phyloP scores from a whole-genome alignment of 2,888 invertebrate species.

The Nomada goodeniana region DNA sequence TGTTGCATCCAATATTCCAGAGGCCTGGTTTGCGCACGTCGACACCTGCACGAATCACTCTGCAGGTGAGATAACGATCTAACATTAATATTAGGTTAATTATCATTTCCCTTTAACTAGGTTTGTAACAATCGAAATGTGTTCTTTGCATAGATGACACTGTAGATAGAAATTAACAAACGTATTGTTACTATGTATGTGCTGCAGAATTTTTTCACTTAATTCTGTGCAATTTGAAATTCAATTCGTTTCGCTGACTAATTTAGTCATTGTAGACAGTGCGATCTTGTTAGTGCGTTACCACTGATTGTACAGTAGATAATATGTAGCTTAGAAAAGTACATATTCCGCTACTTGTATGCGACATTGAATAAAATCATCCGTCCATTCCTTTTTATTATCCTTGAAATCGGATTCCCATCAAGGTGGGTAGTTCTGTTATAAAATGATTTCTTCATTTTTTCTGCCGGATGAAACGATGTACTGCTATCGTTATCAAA shows the following conservation, averaged over 20 bases:
- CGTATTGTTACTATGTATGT: constrained; percentile 34
- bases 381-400: constrained; percentile 48
- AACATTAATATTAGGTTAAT: constrained; percentile 42
- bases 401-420: constrained; percentile 29
- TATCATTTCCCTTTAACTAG: background rate
- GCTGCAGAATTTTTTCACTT: constrained; percentile 22
- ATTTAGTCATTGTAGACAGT: constrained; percentile 28
- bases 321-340: constrained; percentile 50
- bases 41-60: constrained; percentile 79
- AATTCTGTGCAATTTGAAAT: constrained; percentile 7
- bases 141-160: constrained; percentile 8
- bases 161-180: constrained; percentile 43
- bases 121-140: background rate
- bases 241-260: background rate
- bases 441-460: background rate
- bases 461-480: background rate
- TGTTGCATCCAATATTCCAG: constrained; percentile 80
- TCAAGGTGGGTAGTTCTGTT: constrained; percentile 18
- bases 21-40: constrained; percentile 78
- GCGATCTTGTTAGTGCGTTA: constrained; percentile 39
- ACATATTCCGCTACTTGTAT: constrained; percentile 59
- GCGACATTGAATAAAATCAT: constrained; percentile 71
- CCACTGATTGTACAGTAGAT: constrained; percentile 49
- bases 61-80: constrained; percentile 81
- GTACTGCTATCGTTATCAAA: background rate